These are phyloP conservation scores for Petrophora chlorosata DNA, from an alignment of 2,888 invertebrate species.

Conservation along the genomic window DNA sequence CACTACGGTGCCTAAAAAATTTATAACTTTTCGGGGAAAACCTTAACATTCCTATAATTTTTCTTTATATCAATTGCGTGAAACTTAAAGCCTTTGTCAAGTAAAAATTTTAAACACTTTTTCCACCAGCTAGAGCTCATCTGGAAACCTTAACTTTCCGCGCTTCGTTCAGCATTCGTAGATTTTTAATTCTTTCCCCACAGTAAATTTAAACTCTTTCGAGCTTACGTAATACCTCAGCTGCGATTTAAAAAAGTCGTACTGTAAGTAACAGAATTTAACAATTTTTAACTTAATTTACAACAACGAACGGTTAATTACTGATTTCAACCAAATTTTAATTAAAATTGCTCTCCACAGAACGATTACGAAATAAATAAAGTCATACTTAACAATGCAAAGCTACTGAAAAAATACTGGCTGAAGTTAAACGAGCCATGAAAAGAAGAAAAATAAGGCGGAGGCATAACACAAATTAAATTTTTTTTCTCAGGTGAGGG, in stretches of 20 bases:
- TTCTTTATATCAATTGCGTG: conserved; percentile 13
- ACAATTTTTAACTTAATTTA: conserved; percentile 32
- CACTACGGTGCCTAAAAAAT: no score
- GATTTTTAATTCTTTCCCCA: conserved; percentile 68
- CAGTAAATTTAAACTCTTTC: conserved; percentile 56
- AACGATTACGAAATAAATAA: conserved; percentile 47
- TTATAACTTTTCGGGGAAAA: no score
- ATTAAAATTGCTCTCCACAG: conserved; percentile 35
- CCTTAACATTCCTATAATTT: not conserved
- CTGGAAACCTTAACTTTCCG: conserved; percentile 48
- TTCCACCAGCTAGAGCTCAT: conserved; percentile 41
- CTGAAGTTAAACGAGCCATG: conserved; percentile 54
- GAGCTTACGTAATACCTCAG: conserved; percentile 56
- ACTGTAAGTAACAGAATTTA: conserved; percentile 22
- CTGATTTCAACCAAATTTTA: conserved; percentile 39
- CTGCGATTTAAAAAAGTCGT: conserved; percentile 51
- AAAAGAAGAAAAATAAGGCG: conserved; percentile 49
- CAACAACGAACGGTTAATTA: conserved; percentile 33
- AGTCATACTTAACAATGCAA: conserved; percentile 43
- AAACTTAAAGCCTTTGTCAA: conserved; percentile 20
- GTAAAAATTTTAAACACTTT: conserved; percentile 25
- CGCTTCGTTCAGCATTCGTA: conserved; percentile 55
- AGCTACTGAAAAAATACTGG: conserved; percentile 42
- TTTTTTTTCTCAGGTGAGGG: conserved; percentile 64
- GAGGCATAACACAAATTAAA: conserved; percentile 57